These are phyloP conservation scores for Arion vulgaris DNA, from an alignment of 1,140 invertebrate species.

Conservation along the genomic window DNA sequence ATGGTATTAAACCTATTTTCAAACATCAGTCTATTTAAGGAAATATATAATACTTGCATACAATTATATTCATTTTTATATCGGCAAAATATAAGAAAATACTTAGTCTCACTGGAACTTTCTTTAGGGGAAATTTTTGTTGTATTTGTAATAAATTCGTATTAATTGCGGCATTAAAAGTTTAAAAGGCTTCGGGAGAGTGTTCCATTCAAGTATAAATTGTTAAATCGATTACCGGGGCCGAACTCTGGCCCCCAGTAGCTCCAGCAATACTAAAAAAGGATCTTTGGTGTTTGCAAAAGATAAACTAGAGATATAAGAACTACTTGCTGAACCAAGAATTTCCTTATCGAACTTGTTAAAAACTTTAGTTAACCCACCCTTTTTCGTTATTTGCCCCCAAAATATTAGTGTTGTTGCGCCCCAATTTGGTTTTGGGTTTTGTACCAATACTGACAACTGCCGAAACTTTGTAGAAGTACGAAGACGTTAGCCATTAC, in stretches of 20 bases:
- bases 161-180: neutral
- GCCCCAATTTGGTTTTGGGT: neutral
- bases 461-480: neutral
- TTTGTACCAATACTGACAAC: neutral
- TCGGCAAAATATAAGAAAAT: too few relatives aligned
- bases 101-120: too few relatives aligned
- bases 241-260: neutral
- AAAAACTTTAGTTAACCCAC: too few relatives aligned
- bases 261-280: neutral
- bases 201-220: neutral
- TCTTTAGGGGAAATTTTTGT: neutral
- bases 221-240: neutral
- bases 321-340: constrained; percentile 10
- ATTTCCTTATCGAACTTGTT: neutral
- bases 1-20: too few relatives aligned
- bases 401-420: neutral
- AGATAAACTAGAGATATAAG: neutral
- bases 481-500: neutral
- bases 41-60: too few relatives aligned
- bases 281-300: neutral
- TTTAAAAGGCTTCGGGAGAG: neutral
- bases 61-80: too few relatives aligned
- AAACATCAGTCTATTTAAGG: too few relatives aligned
- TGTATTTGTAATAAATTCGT: constrained; percentile 22
- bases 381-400: neutral